A percentile compares a stretch with the other conserved stretches of the same genome.
phyloP scores from a whole-genome alignment of 2,888 invertebrate genomes.

The Pammene fasciana region DNA sequence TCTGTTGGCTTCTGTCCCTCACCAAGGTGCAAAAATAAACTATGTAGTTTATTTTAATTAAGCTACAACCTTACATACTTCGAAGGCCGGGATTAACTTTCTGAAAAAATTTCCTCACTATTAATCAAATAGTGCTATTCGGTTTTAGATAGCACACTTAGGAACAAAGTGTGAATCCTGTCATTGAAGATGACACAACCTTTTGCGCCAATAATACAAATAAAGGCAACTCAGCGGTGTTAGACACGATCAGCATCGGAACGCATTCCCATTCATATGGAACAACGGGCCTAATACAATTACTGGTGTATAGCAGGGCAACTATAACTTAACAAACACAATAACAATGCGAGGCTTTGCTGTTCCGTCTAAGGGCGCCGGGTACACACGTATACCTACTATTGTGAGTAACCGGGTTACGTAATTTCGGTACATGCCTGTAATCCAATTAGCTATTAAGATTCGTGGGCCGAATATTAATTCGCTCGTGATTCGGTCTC shows the following conservation, averaged over 20 bases:
- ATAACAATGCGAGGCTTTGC: constrained; percentile 56
- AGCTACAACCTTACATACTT: too few relatives aligned
- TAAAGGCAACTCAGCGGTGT: constrained; percentile 31
- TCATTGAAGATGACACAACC: constrained; percentile 15
- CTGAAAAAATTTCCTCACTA: too few relatives aligned
- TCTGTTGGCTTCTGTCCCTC: too few relatives aligned
- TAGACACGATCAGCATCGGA: constrained; percentile 40
- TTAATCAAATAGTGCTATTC: too few relatives aligned
- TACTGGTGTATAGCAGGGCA: constrained; percentile 69
- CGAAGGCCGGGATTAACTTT: too few relatives aligned
- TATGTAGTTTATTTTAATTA: too few relatives aligned
- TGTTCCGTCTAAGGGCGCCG: constrained; percentile 49
- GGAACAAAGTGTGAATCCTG: background rate
- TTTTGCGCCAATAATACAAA: constrained; percentile 29
- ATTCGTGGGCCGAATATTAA: constrained; percentile 82
- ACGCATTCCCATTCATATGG: constrained; percentile 56
- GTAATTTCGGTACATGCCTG: constrained; percentile 81
- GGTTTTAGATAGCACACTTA: background rate
- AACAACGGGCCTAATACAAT: constrained; percentile 65
- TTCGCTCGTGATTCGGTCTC: constrained; percentile 67
- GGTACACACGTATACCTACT: constrained; percentile 68
- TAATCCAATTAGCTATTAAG: constrained; percentile 84
- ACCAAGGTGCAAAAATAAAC: too few relatives aligned
- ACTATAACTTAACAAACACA: constrained; percentile 67
- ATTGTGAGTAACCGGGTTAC: constrained; percentile 78